phyloP scores from a whole-genome alignment of 2,113 vertebrate genomes.

The Hemichromis elongatus region DNA sequence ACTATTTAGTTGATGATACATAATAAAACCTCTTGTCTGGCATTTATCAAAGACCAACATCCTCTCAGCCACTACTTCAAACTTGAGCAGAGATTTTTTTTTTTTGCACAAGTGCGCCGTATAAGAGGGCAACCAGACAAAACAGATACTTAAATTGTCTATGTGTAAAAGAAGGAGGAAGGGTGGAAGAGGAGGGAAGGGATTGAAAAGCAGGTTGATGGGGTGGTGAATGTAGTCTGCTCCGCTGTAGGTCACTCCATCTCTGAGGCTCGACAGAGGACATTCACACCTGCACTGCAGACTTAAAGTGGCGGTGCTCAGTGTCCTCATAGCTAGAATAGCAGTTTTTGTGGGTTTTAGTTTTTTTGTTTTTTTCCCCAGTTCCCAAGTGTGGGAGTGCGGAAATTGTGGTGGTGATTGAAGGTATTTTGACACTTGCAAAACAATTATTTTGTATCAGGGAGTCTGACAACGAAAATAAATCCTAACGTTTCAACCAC shows the following conservation, averaged over 20 bases:
- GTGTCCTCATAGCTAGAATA: slow-evolving; percentile 9
- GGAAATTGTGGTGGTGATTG: neutral
- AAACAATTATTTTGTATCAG: neutral
- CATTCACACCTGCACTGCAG: slow-evolving; percentile 42
- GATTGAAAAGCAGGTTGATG: neutral
- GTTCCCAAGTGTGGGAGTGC: neutral
- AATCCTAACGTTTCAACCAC: neutral
- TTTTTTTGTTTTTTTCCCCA: neutral
- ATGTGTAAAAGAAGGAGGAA: slow-evolving; percentile 38
- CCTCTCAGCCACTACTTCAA: slow-evolving; percentile 82
- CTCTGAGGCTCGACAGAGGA: slow-evolving; percentile 51
- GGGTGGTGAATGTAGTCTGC: slow-evolving; percentile 63
- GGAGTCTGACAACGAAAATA: neutral
- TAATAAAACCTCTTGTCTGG: slow-evolving; percentile 74
- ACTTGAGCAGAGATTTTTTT: slow-evolving; percentile 75
- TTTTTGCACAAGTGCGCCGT: slow-evolving; percentile 73
- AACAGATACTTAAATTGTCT: slow-evolving; percentile 87
- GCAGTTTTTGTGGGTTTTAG: neutral
- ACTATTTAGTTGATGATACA: slow-evolving; percentile 79
- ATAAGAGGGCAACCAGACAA: slow-evolving; percentile 81
- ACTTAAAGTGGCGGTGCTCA: slow-evolving; percentile 43
- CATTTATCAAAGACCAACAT: slow-evolving; percentile 82
- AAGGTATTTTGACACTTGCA: neutral
- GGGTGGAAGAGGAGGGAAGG: slow-evolving; percentile 32
- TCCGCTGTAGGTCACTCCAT: slow-evolving; percentile 65